Conservation (phyloP, 2,113 vertebrate genomes). For the Excalfactoria chinensis region DNA sequence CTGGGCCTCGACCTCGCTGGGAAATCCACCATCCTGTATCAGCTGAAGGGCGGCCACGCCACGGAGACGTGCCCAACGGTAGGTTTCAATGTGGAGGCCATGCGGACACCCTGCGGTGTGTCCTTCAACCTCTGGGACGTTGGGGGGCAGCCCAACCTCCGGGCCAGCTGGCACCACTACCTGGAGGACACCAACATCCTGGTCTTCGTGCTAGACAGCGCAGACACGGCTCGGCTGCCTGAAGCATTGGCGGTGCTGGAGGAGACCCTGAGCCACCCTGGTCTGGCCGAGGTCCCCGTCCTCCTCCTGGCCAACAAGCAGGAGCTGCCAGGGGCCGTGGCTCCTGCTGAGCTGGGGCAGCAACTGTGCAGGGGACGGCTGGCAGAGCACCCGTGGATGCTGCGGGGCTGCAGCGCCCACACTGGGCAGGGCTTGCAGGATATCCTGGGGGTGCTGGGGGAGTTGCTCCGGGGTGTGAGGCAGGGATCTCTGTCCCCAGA, state of each 20-base stretch:
- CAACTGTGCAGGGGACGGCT: constrained; percentile 65
- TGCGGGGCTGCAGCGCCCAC: constrained; percentile 83
- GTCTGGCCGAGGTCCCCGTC: constrained; percentile 78
- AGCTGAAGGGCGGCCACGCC: constrained; percentile 76
- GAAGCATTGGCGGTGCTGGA: constrained; percentile 79
- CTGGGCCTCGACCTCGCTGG: constrained; percentile 76
- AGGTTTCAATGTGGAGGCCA: constrained; percentile 88
- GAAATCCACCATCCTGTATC: constrained; percentile 81
- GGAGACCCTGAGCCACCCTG: constrained; percentile 76
- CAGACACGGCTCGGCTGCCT: constrained; percentile 72
- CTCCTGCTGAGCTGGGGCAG: constrained; percentile 74
- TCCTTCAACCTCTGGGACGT: constrained; percentile 88
- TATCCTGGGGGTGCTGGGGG: constrained; percentile 77
- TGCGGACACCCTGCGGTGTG: constrained; percentile 77
- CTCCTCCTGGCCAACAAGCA: constrained; percentile 93
- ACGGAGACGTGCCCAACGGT: constrained; percentile 86
- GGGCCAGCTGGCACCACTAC: constrained; percentile 85
- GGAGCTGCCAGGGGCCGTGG: constrained; percentile 79
- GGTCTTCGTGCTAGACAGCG: constrained; percentile 88
- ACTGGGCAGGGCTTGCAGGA: constrained; percentile 82
- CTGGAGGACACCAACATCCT: constrained; percentile 81
- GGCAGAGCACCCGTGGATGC: constrained; percentile 76
- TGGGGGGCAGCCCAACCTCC: constrained; percentile 84
- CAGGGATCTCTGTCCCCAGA: neutral
- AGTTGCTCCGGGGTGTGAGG: constrained; percentile 66